Evolutionary conservation across 2,113 vertebrate genomes (phyloP).

Genomic region (Polypterus senegalus): DNA sequence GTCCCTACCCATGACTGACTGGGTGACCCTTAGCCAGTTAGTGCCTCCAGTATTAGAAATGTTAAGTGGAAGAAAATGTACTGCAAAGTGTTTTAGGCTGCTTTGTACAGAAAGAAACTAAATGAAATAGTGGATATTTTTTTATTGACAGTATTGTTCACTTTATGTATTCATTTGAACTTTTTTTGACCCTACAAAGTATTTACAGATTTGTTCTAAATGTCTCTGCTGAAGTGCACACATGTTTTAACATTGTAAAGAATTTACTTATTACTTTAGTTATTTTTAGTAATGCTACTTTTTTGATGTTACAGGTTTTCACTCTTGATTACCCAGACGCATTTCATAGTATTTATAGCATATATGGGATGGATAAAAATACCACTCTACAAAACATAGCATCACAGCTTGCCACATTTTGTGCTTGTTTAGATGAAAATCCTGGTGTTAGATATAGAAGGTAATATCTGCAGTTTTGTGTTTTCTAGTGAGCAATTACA

Average conservation of each 20-base stretch:
- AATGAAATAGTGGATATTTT: not conserved
- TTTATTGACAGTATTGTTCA: constrained; percentile 7
- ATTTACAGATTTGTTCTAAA: no score
- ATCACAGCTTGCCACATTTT: constrained; percentile 82
- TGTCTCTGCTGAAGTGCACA: no score
- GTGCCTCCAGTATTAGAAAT: no score
- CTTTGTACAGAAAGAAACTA: no score
- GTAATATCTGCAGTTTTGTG: constrained; percentile 30
- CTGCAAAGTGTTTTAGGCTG: no score
- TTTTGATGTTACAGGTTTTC: constrained; percentile 67
- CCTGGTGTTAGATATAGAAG: constrained; percentile 83
- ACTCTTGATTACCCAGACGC: constrained; percentile 71
- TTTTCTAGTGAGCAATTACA: no score
- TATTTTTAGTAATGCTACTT: not conserved
- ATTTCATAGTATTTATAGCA: constrained; percentile 78
- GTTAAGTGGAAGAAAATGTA: no score
- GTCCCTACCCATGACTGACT: no score
- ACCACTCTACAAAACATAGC: constrained; percentile 66
- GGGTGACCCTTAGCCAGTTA: no score
- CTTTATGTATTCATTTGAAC: constrained; percentile 1
- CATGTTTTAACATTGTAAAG: no score
- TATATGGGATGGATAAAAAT: constrained; percentile 54
- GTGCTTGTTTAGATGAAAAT: constrained; percentile 83
- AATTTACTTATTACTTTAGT: not conserved
- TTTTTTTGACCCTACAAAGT: no score